These are phyloP conservation scores for Ericerus pela DNA, from an alignment of 1,140 invertebrate species.

Conservation along the genomic window DNA sequence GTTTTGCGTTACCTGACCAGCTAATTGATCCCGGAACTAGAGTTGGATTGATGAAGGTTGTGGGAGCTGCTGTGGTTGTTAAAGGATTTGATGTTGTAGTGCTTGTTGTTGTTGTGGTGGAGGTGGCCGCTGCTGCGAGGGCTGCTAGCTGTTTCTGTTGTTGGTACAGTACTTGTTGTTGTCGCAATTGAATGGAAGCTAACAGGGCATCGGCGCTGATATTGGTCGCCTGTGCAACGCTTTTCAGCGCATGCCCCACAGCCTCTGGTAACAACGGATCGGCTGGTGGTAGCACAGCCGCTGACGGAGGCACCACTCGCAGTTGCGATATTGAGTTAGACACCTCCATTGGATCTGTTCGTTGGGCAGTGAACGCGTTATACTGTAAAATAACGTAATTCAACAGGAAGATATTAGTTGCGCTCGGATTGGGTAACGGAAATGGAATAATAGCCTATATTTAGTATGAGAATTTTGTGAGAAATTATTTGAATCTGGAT, in stretches of 20 bases:
- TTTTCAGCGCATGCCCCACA: conserved; percentile 21
- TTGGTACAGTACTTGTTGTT: conserved; percentile 32
- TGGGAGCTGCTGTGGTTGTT: neutral
- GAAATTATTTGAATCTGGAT: too few relatives aligned
- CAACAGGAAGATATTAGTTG: too few relatives aligned
- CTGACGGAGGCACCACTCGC: neutral
- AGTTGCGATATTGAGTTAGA: conserved; percentile 4
- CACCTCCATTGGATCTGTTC: neutral
- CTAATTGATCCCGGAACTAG: too few relatives aligned
- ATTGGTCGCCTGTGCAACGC: conserved; percentile 48
- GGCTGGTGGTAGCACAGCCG: neutral
- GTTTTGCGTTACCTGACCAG: too few relatives aligned
- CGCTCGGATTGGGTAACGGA: too few relatives aligned
- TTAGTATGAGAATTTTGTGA: too few relatives aligned
- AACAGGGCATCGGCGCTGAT: conserved; percentile 56
- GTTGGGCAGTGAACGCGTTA: neutral
- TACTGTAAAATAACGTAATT: neutral
- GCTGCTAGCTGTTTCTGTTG: conserved; percentile 10
- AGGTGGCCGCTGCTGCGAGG: conserved; percentile 16
- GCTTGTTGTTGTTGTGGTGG: conserved; percentile 22
- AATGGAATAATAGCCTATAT: too few relatives aligned
- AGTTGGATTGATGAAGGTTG: too few relatives aligned
- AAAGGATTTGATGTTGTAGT: conserved; percentile 20
- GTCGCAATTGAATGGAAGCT: conserved; percentile 48
- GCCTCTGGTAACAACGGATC: conserved; percentile 5